These are phyloP conservation scores for Halcyon chelicuti DNA, from an alignment of 2,797 vertebrate species.

Conservation along the genomic window DNA sequence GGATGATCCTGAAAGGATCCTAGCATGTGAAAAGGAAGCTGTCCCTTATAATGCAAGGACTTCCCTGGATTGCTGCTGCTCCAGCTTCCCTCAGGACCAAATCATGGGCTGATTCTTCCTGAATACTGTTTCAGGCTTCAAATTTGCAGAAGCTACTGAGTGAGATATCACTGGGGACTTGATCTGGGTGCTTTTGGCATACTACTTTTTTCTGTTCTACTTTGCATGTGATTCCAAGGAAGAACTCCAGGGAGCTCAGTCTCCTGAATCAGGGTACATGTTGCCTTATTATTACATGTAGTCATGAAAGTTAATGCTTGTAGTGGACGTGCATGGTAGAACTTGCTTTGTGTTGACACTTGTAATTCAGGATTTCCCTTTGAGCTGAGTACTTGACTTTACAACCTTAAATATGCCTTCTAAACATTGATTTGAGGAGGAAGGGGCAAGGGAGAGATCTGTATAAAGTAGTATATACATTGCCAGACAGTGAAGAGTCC, in stretches of 20 bases:
- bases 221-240: neutral
- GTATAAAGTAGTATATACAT: neutral
- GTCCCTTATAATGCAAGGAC: neutral
- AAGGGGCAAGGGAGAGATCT: neutral
- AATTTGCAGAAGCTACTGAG: neutral
- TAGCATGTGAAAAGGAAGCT: neutral
- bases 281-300: neutral
- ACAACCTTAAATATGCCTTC: neutral
- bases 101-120: neutral
- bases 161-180: neutral
- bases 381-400: neutral
- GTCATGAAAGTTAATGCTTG: neutral
- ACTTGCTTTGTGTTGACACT: neutral
- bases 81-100: neutral
- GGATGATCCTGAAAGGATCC: neutral
- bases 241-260: neutral
- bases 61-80: neutral
- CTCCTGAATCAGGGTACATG: fast-evolving
- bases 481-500: neutral
- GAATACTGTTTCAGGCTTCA: neutral
- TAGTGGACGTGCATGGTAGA: neutral
- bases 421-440: neutral
- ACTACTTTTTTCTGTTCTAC: neutral
- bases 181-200: neutral
- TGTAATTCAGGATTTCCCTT: neutral